Base-by-base conservation (phyloP, 2,888 invertebrate genomes). In the Caenorhabditis afra region DNA sequence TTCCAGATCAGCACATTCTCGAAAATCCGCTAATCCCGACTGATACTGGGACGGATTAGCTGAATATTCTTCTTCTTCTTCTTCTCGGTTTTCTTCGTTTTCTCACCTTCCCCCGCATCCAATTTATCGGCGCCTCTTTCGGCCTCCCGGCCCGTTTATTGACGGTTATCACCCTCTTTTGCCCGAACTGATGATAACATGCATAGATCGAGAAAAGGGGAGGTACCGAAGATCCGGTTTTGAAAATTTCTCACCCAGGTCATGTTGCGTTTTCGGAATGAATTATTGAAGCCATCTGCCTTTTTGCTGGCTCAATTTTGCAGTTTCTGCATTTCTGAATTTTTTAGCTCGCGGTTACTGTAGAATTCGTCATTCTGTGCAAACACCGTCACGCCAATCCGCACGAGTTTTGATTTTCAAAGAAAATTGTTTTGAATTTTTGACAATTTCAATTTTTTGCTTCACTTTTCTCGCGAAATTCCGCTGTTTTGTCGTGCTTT, bases 1-100 rank as follows among this genome's bases (percentile, higher is more conserved):
- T 52, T 52, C 52, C 52, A 52, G 52, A 52, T 52, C 52, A 52
- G 29, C 29, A 29, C 52, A n/a, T n/a, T n/a, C n/a, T n/a, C n/a
- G n/a, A 23, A 37, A 29, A 55, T 55, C 55, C 35, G 20, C 11
- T 55, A 55, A 55, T 55, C 55, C 39, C 29, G 4, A 37, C 18
- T 55, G 29, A 52, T 52, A 37, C 37, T 37, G 55, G 37, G 18
- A n/a, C 39, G 55, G 55, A 55, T 55, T 55, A 55, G n/a, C n/a
- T n/a, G n/a, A n/a, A 37, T 16, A 37, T 18, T 41, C 41, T 29
- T 29, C 29, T 7, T 7, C 29, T 3, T 29, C 29, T 29, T 29
- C 29, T 7, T 7, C 29, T 3, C 7, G 4, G 29, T 29, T 29
- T 29, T 29, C 29, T 7, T 7, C 29, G 29, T 7, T 29, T 29